Percentiles rank a stretch among this genome's conserved stretches.
Evolutionary conservation across 2,113 vertebrate species (phyloP).

Genomic region (Ceuthmochares aereus): DNA sequence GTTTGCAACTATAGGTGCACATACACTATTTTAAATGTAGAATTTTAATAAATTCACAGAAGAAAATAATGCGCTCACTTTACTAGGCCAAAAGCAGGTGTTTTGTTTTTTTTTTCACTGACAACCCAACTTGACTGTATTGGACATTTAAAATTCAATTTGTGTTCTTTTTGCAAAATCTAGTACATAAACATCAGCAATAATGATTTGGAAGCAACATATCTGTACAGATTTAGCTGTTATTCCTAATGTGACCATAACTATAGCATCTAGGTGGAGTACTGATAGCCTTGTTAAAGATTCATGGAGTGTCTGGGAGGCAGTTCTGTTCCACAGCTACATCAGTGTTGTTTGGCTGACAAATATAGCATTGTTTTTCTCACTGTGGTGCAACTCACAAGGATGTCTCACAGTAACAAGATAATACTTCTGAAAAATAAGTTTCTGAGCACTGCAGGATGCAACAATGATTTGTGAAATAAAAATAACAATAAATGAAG

Average conservation of each 20-base stretch:
- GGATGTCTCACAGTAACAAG: background rate
- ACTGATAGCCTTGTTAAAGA: conserved; percentile 62
- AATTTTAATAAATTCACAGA: conserved; percentile 56
- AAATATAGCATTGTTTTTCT: conserved; percentile 30
- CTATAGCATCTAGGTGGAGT: background rate
- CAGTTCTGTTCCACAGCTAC: background rate
- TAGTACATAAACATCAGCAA: conserved; percentile 23
- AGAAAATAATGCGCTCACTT: conserved; percentile 29
- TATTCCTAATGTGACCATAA: conserved; percentile 9
- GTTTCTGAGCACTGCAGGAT: background rate
- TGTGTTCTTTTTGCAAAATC: conserved; percentile 50
- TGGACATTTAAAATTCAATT: conserved; percentile 33
- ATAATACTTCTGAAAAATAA: background rate
- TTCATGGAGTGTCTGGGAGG: conserved; percentile 23
- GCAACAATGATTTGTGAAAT: background rate
- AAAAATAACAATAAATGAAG: background rate
- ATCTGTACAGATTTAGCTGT: background rate
- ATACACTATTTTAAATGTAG: conserved; percentile 45
- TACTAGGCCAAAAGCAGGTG: conserved; percentile 34
- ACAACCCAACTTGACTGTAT: background rate
- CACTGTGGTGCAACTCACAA: background rate
- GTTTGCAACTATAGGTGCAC: background rate
- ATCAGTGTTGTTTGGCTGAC: background rate
- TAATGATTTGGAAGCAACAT: conserved; percentile 37
- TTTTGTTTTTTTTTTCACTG: background rate